phyloP scores from a whole-genome alignment of 1,140 invertebrate genomes.

The Galleria mellonella region DNA sequence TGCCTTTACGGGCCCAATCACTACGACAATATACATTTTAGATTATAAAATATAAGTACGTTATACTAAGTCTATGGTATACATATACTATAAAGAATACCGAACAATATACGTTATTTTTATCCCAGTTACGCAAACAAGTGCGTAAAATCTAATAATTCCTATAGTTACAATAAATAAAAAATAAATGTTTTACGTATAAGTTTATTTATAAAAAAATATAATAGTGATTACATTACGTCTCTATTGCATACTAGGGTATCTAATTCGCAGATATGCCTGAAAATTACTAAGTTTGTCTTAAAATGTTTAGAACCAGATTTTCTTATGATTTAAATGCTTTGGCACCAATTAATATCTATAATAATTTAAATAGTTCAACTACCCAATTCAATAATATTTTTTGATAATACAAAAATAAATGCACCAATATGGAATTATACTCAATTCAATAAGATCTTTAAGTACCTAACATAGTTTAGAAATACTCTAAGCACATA shows the following conservation, averaged over 20 bases:
- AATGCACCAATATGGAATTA: constrained; percentile 47
- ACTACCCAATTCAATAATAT: constrained; percentile 8
- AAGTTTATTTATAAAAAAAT: constrained; percentile 13
- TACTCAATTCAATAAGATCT: constrained; percentile 20
- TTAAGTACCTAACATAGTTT: constrained; percentile 19
- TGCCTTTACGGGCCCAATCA: too few species aligned
- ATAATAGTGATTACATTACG: constrained; percentile 31
- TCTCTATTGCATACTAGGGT: constrained; percentile 24
- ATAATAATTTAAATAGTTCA: constrained; percentile 14
- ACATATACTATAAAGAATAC: too few species aligned
- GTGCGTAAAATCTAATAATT: too few species aligned
- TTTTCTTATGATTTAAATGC: not conserved
- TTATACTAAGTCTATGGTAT: too few species aligned
- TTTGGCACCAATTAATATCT: constrained; percentile 52
- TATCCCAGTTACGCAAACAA: too few species aligned
- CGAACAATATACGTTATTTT: too few species aligned
- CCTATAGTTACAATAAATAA: too few species aligned
- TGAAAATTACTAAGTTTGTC: constrained; percentile 18
- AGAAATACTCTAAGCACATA: constrained; percentile 1
- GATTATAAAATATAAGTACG: too few species aligned
- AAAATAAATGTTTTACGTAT: too few species aligned
- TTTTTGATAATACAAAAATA: constrained; percentile 27
- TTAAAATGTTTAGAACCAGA: constrained; percentile 17
- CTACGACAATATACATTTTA: too few species aligned
- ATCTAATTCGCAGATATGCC: constrained; percentile 26